These are phyloP conservation scores for Tanytarsus gracilentus DNA, from an alignment of 2,888 invertebrate species.

Conservation along the genomic window DNA sequence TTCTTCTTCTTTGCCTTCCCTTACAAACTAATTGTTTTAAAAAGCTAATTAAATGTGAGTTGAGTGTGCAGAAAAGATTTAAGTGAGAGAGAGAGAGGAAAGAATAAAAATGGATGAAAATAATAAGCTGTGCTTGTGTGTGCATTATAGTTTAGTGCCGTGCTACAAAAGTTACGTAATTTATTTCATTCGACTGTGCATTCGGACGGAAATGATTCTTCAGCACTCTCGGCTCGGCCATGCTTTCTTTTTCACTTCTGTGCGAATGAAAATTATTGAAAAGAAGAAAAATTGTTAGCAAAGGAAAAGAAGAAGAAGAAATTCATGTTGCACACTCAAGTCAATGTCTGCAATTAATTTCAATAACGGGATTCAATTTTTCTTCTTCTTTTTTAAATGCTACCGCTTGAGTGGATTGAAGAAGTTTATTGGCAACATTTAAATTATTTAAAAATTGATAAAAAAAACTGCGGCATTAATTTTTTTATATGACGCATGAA, in stretches of 20 bases:
- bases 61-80: conserved; percentile 3
- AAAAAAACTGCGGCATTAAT: too few relatives aligned
- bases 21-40: conserved; percentile 15
- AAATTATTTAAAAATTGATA: too few relatives aligned
- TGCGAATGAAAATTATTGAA: background rate
- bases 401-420: too few relatives aligned
- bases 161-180: conserved; percentile 20
- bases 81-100: background rate
- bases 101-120: conserved; percentile 4
- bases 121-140: conserved; percentile 10
- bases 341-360: conserved; percentile 15
- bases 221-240: background rate
- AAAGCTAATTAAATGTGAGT: conserved; percentile 19
- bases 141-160: background rate
- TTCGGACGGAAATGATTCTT: conserved; percentile 6
- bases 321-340: background rate
- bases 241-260: background rate
- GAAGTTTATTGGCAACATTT: too few relatives aligned
- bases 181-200: conserved; percentile 13
- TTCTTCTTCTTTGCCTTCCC: background rate
- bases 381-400: background rate
- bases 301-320: background rate
- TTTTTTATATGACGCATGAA: too few relatives aligned
- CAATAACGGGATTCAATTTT: background rate
- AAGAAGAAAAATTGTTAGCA: background rate